phyloP scores from a whole-genome alignment of 2,888 invertebrate genomes.

The Phragmatobia fuliginosa region DNA sequence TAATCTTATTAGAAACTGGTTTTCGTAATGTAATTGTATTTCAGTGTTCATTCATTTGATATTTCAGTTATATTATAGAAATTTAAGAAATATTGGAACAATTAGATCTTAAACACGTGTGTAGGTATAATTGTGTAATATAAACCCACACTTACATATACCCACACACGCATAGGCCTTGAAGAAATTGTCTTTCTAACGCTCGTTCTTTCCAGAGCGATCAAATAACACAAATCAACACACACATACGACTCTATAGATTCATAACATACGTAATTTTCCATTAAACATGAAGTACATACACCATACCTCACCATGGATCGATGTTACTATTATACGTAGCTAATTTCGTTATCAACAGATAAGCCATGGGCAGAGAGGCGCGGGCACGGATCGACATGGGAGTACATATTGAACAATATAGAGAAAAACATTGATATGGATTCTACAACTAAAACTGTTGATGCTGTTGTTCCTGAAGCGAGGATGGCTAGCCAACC shows the following conservation, averaged over 20 bases:
- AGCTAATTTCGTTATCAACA: conserved; percentile 80
- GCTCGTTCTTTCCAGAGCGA: not conserved
- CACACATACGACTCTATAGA: not conserved
- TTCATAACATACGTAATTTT: conserved; percentile 26
- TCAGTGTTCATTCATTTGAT: not conserved
- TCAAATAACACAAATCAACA: not conserved
- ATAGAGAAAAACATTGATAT: conserved; percentile 39
- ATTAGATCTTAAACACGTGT: conserved; percentile 25
- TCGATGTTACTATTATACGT: conserved; percentile 75
- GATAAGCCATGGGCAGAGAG: conserved; percentile 79
- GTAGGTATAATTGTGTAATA: not conserved
- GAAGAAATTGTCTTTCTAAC: not conserved
- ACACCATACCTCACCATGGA: conserved; percentile 57
- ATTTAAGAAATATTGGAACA: not conserved
- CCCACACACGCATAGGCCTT: not conserved
- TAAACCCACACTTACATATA: not conserved
- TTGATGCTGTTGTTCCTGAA: conserved; percentile 48
- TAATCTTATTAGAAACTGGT: conserved; percentile 22
- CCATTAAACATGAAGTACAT: conserved; percentile 33
- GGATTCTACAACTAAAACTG: conserved; percentile 38
- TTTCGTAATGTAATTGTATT: conserved; percentile 9
- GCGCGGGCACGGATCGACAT: conserved; percentile 64
- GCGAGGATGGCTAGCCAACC: conserved; percentile 52
- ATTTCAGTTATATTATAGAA: not conserved
- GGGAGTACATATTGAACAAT: conserved; percentile 60